Percentiles rank a stretch among this genome's conserved stretches.
These are phyloP conservation scores for Caenorhabditis virilis DNA, from an alignment of 2,888 invertebrate species.

Conservation along the genomic window DNA sequence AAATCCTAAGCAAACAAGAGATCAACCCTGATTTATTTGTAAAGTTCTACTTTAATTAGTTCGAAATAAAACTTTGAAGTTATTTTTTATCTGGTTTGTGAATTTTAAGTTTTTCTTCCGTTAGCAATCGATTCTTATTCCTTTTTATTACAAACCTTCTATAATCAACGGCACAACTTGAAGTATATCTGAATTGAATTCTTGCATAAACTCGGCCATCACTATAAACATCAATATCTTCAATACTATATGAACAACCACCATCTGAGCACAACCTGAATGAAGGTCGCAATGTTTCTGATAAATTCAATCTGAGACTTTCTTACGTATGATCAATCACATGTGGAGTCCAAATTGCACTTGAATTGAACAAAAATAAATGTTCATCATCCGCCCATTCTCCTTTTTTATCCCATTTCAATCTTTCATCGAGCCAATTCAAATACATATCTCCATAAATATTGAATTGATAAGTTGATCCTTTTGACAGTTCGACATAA, in stretches of 20 bases:
- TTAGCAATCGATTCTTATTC: no score
- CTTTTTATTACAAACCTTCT: slow-evolving; percentile 35
- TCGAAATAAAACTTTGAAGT: slow-evolving; percentile 1
- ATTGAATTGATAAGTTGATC: slow-evolving; percentile 58
- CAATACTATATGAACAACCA: slow-evolving; percentile 48
- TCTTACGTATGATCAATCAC: slow-evolving; percentile 52
- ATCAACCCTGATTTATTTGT: no score
- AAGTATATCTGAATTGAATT: slow-evolving; percentile 56
- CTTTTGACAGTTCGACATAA: slow-evolving; percentile 43
- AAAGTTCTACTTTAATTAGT: no score
- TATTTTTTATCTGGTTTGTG: slow-evolving; percentile 47
- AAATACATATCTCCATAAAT: slow-evolving; percentile 59
- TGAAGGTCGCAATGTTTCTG: no score
- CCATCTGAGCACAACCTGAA: slow-evolving; percentile 50
- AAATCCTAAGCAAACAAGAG: no score
- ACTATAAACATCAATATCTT: slow-evolving; percentile 50
- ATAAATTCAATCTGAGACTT: no score
- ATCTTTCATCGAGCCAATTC: slow-evolving; percentile 58
- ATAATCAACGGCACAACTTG: slow-evolving; percentile 60
- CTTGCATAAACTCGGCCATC: slow-evolving; percentile 55
- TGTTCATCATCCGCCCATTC: slow-evolving; percentile 40
- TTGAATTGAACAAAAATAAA: slow-evolving; percentile 52
- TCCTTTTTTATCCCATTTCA: slow-evolving; percentile 57
- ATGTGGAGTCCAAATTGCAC: slow-evolving; percentile 61
- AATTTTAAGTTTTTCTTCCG: neutral